Percentiles rank a stretch among this genome's conserved stretches.
These are phyloP conservation scores for Orthonevra nobilis DNA, from an alignment of 2,888 invertebrate species.

Conservation along the genomic window DNA sequence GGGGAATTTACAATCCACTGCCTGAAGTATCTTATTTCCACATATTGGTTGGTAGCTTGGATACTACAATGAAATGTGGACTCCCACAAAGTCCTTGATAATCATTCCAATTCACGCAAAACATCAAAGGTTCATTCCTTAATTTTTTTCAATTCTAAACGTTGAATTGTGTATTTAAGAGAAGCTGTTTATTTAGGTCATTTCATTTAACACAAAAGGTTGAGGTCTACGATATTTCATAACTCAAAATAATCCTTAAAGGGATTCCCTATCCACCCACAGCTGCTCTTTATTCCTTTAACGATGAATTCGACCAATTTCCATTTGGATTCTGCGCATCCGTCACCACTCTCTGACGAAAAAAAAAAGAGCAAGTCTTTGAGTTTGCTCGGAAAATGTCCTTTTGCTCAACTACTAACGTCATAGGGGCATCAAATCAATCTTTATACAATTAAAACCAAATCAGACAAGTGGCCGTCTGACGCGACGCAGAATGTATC, in stretches of 20 bases:
- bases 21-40: no score
- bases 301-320: slow-evolving; percentile 43
- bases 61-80: background rate
- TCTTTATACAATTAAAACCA: slow-evolving; percentile 68
- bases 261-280: background rate
- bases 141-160: no score
- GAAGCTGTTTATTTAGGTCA: no score
- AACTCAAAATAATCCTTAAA: background rate
- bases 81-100: background rate
- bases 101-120: background rate
- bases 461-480: slow-evolving; percentile 70
- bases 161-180: slow-evolving; percentile 26
- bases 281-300: background rate
- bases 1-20: no score
- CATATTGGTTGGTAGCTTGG: background rate
- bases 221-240: background rate
- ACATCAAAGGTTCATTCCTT: no score
- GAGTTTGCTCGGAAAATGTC: slow-evolving; percentile 27
- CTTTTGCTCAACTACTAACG: slow-evolving; percentile 39
- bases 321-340: slow-evolving; percentile 29
- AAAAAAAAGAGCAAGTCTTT: slow-evolving; percentile 23
- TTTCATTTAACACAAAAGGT: background rate
- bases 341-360: background rate
- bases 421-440: slow-evolving; percentile 68
- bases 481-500: slow-evolving; percentile 63